phyloP scores from a whole-genome alignment of 1,140 invertebrate genomes.

The Tetraneura akinire region DNA sequence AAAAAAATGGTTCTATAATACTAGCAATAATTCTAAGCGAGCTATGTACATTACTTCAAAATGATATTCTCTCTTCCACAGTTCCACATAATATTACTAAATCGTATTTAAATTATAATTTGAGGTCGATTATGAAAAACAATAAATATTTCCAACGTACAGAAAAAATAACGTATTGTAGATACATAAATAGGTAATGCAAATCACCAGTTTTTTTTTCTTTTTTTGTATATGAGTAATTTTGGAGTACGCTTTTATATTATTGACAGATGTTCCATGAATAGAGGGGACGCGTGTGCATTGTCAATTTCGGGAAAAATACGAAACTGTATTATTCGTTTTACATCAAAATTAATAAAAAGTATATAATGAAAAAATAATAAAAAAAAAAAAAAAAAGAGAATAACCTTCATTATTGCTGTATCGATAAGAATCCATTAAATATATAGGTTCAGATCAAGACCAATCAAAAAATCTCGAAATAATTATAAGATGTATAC shows the following conservation, averaged over 20 bases:
- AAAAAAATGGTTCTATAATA: not conserved
- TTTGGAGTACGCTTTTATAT: not conserved
- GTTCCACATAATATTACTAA: too few species aligned
- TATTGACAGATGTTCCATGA: slow-evolving; percentile 25
- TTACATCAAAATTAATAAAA: not conserved
- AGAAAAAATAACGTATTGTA: not conserved
- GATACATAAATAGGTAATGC: too few species aligned
- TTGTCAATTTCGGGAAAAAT: slow-evolving; percentile 1
- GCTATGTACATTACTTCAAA: too few species aligned
- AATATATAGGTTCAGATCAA: too few species aligned
- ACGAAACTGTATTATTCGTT: not conserved
- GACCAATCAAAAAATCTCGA: not conserved
- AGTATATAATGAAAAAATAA: not conserved
- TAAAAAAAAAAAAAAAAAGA: slow-evolving; percentile 4
- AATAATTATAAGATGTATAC: not conserved
- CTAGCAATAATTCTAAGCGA: not conserved
- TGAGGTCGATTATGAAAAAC: not conserved
- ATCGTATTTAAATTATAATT: too few species aligned
- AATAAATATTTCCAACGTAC: not conserved
- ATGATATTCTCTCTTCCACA: too few species aligned
- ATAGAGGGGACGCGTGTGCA: not conserved
- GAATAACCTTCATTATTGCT: not conserved
- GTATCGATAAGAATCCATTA: not conserved
- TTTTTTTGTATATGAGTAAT: not conserved
- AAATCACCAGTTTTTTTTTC: slow-evolving; percentile 1